These are phyloP conservation scores for Drosophila nikananu DNA, from an alignment of 1,140 invertebrate genomes.

Conservation along the genomic window DNA sequence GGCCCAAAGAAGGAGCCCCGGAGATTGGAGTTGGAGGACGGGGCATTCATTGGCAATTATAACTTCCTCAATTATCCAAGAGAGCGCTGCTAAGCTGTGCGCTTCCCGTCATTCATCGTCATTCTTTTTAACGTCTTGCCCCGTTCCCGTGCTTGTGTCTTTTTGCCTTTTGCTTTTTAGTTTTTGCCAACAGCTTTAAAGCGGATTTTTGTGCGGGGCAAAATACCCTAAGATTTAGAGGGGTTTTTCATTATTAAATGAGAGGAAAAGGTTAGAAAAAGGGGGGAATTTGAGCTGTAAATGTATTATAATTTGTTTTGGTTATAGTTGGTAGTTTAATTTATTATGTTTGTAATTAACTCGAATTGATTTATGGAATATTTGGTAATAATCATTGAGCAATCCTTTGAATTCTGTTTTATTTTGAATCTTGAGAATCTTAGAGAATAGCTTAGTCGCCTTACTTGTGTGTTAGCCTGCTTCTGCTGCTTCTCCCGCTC, in stretches of 20 bases:
- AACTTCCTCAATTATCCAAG: constrained; percentile 85
- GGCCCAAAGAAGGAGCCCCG: constrained; percentile 9
- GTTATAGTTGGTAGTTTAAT: no score
- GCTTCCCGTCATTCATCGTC: constrained; percentile 84
- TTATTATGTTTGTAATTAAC: background rate
- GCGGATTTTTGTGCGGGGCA: constrained; percentile 62
- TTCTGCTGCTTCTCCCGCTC: background rate
- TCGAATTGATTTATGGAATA: background rate
- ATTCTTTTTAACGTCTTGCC: constrained; percentile 78
- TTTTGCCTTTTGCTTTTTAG: constrained; percentile 19
- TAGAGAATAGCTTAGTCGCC: constrained; percentile 10
- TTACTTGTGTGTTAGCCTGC: constrained; percentile 25
- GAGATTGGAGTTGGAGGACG: constrained; percentile 2
- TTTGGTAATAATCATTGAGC: background rate
- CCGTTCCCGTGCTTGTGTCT: background rate
- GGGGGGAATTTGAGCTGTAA: rapidly evolving
- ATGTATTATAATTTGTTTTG: no score
- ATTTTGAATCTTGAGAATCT: background rate
- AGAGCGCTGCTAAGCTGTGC: constrained; percentile 74
- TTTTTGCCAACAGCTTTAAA: constrained; percentile 60
- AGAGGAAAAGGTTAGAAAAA: background rate
- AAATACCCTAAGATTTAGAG: constrained; percentile 34
- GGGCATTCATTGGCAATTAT: constrained; percentile 84
- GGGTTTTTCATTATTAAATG: background rate
- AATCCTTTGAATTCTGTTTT: background rate